Base-by-base conservation (phyloP, 2,113 vertebrate species). In the Ornithorhynchus anatinus region DNA sequence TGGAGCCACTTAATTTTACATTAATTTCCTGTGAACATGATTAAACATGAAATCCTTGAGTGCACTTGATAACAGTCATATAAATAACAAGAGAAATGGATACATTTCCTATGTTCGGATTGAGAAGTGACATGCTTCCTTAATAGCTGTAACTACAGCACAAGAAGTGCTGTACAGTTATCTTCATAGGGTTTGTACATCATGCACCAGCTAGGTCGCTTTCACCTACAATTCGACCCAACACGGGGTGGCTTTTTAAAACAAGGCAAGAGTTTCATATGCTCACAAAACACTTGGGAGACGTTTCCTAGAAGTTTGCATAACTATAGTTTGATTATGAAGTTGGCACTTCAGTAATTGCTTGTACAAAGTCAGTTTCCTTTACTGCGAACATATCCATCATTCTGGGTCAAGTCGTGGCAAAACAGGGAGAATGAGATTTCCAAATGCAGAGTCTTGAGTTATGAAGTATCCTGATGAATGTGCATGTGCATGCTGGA, bases 401-500 rank as follows among this genome's bases (percentile, higher is more conserved):
- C 88, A 97, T 66, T 97, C 96, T 32, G 94, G 91, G 52, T 98
- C 96, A 69, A 98, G 92, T 48, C 96, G 92, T 44, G 97, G 97
- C 68, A 98, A 88, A 43, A 99, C 97, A 12, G 97, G 97, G 77
- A 99, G 96, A 92, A 99, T 99, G 74, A 99, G 96, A 86, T 99
- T 99, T 85, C 97, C 97, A 86, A 99, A 99, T 0, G 97, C 96
- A 20, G 97, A 99, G 86, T 99, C 97, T 84, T 99, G 97, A 25
- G 97, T 99, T 91, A 99, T 98, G 93, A 99, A 99, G 90, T 97
- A 99, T 81, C 97, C 97, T 14, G 96, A 97, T 6, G 97, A 99
- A 83, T 98, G 97, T 63, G 94, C 93, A 1, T 99, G 97, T 8
- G 97, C 97, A 0, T 99, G 97, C 96, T 99, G 90, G 35, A 89